These are phyloP conservation scores for Zaprionus ornatus DNA, from an alignment of 1,140 invertebrate species.

Conservation along the genomic window DNA sequence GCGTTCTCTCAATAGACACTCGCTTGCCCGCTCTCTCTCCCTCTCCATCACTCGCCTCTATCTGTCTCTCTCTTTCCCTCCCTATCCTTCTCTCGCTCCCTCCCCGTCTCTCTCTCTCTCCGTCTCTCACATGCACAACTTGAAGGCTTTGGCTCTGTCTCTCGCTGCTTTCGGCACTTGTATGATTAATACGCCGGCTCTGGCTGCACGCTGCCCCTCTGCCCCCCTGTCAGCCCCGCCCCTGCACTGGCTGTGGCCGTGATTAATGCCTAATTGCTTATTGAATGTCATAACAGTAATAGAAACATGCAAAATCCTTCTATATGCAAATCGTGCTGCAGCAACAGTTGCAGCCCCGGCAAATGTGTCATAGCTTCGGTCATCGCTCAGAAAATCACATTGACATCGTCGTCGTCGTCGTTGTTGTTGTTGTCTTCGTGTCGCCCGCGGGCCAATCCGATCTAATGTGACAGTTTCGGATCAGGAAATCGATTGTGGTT, in stretches of 20 bases:
- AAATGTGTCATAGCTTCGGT: conserved; percentile 50
- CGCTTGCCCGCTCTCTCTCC: neutral
- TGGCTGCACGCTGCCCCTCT: neutral
- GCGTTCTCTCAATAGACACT: neutral
- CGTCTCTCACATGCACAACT: conserved; percentile 55
- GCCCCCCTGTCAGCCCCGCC: conserved; percentile 6
- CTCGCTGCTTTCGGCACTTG: conserved; percentile 51
- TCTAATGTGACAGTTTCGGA: conserved; percentile 11
- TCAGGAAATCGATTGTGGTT: conserved; percentile 4
- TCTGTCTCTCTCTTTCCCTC: neutral
- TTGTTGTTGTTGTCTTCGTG: neutral
- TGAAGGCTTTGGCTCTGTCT: conserved; percentile 54
- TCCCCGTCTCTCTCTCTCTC: neutral
- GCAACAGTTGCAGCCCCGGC: conserved; percentile 1
- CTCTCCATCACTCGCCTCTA: neutral
- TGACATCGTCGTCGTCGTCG: conserved; percentile 1
- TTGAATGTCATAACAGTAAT: conserved; percentile 81
- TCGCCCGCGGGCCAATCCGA: neutral
- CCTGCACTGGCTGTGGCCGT: conserved; percentile 45
- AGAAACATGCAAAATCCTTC: conserved; percentile 64
- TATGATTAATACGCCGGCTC: conserved; percentile 34
- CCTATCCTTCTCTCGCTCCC: neutral
- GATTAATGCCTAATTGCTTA: conserved; percentile 79
- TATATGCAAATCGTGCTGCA: conserved; percentile 52
- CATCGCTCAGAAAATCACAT: conserved; percentile 38